phyloP scores from a whole-genome alignment of 2,888 invertebrate species.

The Agriopis aurantiaria region DNA sequence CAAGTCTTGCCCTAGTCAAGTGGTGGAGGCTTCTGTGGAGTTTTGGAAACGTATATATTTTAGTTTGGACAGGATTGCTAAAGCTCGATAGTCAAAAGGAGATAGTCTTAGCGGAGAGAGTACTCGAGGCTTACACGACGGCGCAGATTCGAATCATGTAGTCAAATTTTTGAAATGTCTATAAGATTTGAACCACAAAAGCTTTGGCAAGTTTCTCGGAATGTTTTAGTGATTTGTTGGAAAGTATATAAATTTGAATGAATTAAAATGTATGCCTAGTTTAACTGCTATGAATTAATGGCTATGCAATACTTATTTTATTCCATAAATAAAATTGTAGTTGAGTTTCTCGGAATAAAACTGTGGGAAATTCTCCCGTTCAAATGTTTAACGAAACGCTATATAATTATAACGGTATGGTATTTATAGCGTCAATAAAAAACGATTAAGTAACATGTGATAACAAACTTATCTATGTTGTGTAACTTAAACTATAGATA shows the following conservation, averaged over 20 bases:
- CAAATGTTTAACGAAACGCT: constrained; percentile 23
- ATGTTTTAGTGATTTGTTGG: too few species aligned
- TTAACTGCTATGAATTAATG: too few species aligned
- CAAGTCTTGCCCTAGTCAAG: too few species aligned
- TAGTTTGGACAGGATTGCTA: background rate
- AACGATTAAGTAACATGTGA: constrained; percentile 11
- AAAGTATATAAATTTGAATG: too few species aligned
- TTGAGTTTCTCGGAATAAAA: background rate
- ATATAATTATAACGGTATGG: constrained; percentile 17
- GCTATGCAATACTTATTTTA: too few species aligned
- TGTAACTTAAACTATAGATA: constrained; percentile 27
- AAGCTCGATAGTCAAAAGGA: background rate
- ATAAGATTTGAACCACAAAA: too few species aligned
- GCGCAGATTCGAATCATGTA: too few species aligned
- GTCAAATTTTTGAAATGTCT: too few species aligned
- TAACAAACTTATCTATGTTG: constrained; percentile 27
- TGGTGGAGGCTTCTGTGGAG: background rate
- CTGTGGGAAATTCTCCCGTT: constrained; percentile 16
- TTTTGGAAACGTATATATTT: background rate
- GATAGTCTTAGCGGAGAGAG: too few species aligned
- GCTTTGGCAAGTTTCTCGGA: too few species aligned
- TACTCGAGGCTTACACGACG: too few species aligned
- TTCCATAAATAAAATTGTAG: background rate
- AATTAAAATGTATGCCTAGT: too few species aligned
- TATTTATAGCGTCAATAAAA: constrained; percentile 31